A percentile compares a stretch with the other conserved stretches of the same genome.
phyloP scores from a whole-genome alignment of 2,113 vertebrate species.

The Channa maculata region DNA sequence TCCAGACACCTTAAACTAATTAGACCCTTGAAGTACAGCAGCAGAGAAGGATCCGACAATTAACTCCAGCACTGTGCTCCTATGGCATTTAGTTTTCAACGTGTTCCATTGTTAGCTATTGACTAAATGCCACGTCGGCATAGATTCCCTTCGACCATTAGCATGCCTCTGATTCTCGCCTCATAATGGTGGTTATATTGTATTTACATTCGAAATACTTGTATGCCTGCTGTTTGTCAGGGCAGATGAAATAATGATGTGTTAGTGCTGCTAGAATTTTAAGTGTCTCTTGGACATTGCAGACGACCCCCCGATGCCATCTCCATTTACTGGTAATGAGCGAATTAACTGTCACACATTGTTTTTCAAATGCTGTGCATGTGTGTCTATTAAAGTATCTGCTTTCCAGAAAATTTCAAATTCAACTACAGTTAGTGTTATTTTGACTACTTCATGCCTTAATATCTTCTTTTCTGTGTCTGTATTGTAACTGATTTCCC shows the following conservation, averaged over 20 bases:
- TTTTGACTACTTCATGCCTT: not conserved
- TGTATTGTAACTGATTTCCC: no score
- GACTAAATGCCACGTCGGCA: constrained; percentile 71
- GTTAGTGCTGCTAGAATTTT: constrained; percentile 13
- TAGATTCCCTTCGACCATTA: constrained; percentile 67
- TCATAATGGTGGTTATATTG: constrained; percentile 50
- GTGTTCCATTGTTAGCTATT: constrained; percentile 71
- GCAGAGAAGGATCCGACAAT: constrained; percentile 70
- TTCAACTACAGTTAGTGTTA: not conserved
- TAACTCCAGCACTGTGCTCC: constrained; percentile 65
- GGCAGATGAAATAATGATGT: constrained; percentile 42
- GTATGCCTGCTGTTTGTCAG: constrained; percentile 29
- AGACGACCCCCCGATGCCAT: constrained; percentile 29
- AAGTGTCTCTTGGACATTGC: constrained; percentile 19
- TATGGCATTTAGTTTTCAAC: constrained; percentile 75
- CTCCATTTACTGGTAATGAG: constrained; percentile 35
- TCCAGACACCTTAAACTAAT: constrained; percentile 68
- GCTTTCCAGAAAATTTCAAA: not conserved
- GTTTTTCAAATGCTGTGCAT: not conserved
- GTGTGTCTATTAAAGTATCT: not conserved
- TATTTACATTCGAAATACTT: constrained; percentile 39
- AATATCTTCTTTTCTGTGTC: not conserved
- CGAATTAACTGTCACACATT: constrained; percentile 15
- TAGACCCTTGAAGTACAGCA: constrained; percentile 69
- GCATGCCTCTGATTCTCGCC: constrained; percentile 60